phyloP scores from a whole-genome alignment of 2,888 invertebrate genomes.

The Drosophila picticornis region DNA sequence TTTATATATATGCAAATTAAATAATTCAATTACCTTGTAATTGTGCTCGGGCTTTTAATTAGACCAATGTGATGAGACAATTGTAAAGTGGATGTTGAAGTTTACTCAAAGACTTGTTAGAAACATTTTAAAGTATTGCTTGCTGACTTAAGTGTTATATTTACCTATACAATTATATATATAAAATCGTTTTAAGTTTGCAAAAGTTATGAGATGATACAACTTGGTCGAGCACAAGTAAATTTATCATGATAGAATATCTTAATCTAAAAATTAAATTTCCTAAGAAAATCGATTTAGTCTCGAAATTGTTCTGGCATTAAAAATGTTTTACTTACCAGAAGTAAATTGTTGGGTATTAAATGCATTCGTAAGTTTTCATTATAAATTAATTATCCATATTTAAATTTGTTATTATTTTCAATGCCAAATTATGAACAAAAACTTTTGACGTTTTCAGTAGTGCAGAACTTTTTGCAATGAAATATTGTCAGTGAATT shows the following conservation, averaged over 20 bases:
- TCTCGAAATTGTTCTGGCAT: neutral
- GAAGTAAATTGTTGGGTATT: too few species aligned
- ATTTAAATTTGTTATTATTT: neutral
- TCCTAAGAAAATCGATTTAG: neutral
- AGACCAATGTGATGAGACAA: conserved; percentile 4
- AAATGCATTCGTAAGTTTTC: neutral
- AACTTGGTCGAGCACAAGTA: too few species aligned
- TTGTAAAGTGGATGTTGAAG: neutral
- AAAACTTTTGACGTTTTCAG: neutral
- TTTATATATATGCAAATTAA: conserved; percentile 56
- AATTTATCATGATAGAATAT: neutral
- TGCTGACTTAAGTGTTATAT: neutral
- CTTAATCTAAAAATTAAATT: neutral
- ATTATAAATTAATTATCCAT: neutral
- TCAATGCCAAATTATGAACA: neutral
- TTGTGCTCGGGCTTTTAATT: conserved; percentile 40
- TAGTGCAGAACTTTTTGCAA: neutral
- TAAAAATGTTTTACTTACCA: neutral
- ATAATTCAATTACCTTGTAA: conserved; percentile 60
- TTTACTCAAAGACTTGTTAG: neutral
- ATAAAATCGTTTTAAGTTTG: neutral
- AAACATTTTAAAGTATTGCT: neutral
- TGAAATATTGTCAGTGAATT: neutral
- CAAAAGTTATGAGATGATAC: neutral
- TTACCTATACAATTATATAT: neutral